Percentiles rank a stretch among this genome's conserved stretches.
These are phyloP conservation scores for Quadroppia sp. DNA, from an alignment of 2,888 invertebrate species.

Conservation along the genomic window DNA sequence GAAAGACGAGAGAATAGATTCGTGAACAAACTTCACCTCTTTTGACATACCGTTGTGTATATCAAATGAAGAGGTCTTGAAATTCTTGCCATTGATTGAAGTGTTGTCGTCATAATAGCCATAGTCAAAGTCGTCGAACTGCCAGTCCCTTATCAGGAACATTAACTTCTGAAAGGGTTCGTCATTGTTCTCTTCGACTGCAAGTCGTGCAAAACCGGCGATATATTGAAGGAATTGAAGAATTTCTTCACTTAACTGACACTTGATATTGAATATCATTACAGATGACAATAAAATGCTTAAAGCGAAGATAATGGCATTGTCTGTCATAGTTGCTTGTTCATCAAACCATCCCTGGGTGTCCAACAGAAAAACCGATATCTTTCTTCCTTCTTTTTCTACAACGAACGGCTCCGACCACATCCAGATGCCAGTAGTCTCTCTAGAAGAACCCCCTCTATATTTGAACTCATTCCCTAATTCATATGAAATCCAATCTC, in stretches of 20 bases:
- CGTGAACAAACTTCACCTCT: conserved; percentile 84
- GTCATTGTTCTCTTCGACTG: conserved; percentile 71
- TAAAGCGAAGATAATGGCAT: conserved; percentile 95
- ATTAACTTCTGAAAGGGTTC: conserved; percentile 80
- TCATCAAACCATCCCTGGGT: conserved; percentile 84
- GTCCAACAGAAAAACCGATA: conserved; percentile 85
- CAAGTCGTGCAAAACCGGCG: conserved; percentile 95
- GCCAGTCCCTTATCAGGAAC: conserved; percentile 93
- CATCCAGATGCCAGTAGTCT: conserved; percentile 92
- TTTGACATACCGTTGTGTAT: conserved; percentile 53
- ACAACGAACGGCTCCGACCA: conserved; percentile 91
- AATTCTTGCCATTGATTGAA: conserved; percentile 71
- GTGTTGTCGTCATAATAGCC: conserved; percentile 60
- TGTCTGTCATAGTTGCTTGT: conserved; percentile 93
- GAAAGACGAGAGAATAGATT: conserved; percentile 88
- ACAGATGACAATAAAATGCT: conserved; percentile 97
- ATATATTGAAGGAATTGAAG: conserved; percentile 77
- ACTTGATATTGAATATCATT: conserved; percentile 67
- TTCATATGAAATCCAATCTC: conserved; percentile 34
- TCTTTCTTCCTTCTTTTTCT: conserved; percentile 52
- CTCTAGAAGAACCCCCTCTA: conserved; percentile 92
- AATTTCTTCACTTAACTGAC: conserved; percentile 97
- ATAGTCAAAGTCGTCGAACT: conserved; percentile 78
- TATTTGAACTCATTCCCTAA: conserved; percentile 66
- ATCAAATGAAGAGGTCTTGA: conserved; percentile 78